Conservation (phyloP, 2,113 vertebrate genomes). For the Elanoides forficatus region DNA sequence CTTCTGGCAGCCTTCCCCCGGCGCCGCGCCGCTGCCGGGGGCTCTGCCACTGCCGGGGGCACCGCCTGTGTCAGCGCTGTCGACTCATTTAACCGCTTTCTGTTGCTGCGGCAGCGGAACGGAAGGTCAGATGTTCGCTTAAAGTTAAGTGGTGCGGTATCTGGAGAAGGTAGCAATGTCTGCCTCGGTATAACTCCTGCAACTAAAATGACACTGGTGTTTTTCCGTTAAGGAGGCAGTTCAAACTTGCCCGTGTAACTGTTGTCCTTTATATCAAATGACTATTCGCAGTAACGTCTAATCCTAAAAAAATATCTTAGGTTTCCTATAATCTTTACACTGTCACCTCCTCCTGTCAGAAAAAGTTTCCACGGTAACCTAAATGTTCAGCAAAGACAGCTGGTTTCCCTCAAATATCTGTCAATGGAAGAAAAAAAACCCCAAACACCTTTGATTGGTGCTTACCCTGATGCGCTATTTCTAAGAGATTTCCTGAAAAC, state of each 20-base stretch:
- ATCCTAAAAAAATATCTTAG: background rate
- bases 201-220: too few species aligned
- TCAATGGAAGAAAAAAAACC: background rate
- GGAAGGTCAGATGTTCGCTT: background rate
- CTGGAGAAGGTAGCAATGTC: too few species aligned
- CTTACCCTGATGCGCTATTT: background rate
- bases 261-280: background rate
- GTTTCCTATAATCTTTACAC: background rate
- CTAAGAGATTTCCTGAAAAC: background rate
- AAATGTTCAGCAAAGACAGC: background rate
- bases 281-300: background rate
- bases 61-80: rapidly evolving
- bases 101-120: rapidly evolving
- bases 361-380: background rate
- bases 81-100: rapidly evolving
- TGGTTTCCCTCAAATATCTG: background rate
- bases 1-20: background rate
- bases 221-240: background rate
- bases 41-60: background rate
- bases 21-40: background rate
- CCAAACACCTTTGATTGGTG: background rate
- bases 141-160: rapidly evolving
- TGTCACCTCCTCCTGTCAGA: background rate
- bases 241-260: background rate
- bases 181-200: background rate